A percentile compares a stretch with the other conserved stretches of the same genome.
These are phyloP conservation scores for Ischnus inquisitorius DNA, from an alignment of 2,888 invertebrate genomes.

Conservation along the genomic window DNA sequence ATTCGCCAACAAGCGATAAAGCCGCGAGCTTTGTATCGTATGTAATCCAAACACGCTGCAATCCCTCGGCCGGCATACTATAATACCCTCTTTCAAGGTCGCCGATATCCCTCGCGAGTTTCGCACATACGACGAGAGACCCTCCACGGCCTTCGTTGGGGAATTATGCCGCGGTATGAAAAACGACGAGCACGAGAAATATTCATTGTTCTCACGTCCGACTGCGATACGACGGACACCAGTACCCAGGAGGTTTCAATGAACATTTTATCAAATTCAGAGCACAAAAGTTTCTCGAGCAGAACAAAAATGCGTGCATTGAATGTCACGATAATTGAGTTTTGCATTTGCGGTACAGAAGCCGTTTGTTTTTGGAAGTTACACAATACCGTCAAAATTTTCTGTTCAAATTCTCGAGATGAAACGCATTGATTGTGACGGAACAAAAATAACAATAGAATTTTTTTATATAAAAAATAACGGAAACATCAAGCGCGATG, in stretches of 20 bases:
- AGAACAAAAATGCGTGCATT: not conserved
- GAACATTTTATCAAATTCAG: not conserved
- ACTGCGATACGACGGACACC: slow-evolving; percentile 1
- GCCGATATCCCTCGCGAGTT: slow-evolving; percentile 27
- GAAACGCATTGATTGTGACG: not conserved
- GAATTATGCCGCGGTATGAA: slow-evolving; percentile 10
- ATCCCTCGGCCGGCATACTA: not conserved
- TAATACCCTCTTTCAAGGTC: slow-evolving; percentile 36
- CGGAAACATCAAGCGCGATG: not conserved
- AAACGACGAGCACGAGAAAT: not conserved
- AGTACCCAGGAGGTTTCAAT: slow-evolving; percentile 1
- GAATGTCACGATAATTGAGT: not conserved
- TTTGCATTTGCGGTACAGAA: not conserved
- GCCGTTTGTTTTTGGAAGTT: not conserved
- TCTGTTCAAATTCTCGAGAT: not conserved
- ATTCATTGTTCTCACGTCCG: not conserved
- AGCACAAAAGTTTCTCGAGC: slow-evolving; percentile 4
- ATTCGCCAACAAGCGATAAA: slow-evolving; percentile 46
- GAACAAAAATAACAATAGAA: not conserved
- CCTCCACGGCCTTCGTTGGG: slow-evolving; percentile 3
- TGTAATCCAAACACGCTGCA: slow-evolving; percentile 7
- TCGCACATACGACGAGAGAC: slow-evolving; percentile 2
- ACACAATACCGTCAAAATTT: not conserved
- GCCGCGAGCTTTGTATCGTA: slow-evolving; percentile 9
- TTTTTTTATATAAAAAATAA: not conserved